Evolutionary conservation across 2,113 vertebrate species (phyloP).

Genomic region (Caranx melampygus): DNA sequence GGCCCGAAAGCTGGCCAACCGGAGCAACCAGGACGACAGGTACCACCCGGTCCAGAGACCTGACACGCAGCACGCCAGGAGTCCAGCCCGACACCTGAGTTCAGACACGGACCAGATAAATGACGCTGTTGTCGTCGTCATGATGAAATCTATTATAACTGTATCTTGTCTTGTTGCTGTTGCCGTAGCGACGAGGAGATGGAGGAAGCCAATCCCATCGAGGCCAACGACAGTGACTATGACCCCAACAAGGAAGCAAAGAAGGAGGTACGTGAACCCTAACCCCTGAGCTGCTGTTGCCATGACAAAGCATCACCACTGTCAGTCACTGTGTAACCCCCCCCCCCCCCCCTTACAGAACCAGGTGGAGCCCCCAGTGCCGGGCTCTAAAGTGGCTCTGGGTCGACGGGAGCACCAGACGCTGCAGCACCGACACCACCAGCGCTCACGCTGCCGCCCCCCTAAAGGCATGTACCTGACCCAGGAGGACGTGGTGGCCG

Average conservation of each 20-base stretch:
- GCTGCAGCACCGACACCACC: constrained; percentile 95
- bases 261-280: constrained; percentile 89
- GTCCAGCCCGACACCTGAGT: too few relatives aligned
- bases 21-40: constrained; percentile 93
- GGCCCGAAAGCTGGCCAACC: constrained; percentile 93
- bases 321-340: too few relatives aligned
- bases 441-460: constrained; percentile 94
- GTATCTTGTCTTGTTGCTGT: constrained; percentile 5
- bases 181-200: constrained; percentile 91
- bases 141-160: background rate
- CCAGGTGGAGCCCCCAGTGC: constrained; percentile 86
- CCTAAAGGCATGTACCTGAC: constrained; percentile 99
- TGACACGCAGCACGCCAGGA: too few relatives aligned
- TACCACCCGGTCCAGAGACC: too few relatives aligned
- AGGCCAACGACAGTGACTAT: constrained; percentile 96
- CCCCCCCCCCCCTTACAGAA: constrained; percentile 70
- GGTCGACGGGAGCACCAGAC: constrained; percentile 96
- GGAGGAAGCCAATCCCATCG: constrained; percentile 92
- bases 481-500: constrained; percentile 96
- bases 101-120: too few relatives aligned
- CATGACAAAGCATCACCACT: background rate
- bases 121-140: background rate
- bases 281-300: background rate
- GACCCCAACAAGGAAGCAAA: constrained; percentile 97
- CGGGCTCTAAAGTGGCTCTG: constrained; percentile 91